These are phyloP conservation scores for Phacellophora camtschatica DNA, from an alignment of 30 jellyfish, hydroid and myxozoan genomes.

Conservation along the genomic window DNA sequence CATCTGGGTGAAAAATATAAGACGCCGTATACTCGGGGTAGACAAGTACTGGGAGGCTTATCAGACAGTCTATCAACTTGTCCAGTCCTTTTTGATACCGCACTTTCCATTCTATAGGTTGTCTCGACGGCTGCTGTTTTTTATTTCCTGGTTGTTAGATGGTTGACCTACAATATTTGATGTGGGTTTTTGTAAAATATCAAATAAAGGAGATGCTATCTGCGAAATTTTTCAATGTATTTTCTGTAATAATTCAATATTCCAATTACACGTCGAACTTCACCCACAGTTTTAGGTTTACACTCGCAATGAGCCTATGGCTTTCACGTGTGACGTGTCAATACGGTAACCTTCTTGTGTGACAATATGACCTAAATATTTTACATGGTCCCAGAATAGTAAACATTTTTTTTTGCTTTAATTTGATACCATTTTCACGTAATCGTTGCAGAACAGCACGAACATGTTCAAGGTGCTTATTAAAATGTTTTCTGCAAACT, in stretches of 20 bases:
- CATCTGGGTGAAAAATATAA: conserved; percentile 43
- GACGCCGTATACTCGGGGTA: conserved; percentile 28
- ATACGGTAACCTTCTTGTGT: conserved; percentile 2
- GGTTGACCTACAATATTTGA: no score
- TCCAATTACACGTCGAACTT: conserved; percentile 5
- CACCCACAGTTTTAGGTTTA: neutral
- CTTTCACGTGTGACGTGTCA: neutral
- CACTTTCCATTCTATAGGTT: conserved; percentile 12
- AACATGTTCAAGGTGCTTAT: neutral
- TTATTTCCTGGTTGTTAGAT: neutral
- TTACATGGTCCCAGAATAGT: neutral
- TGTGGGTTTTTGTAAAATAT: neutral
- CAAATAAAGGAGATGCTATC: conserved; percentile 4
- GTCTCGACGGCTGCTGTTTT: neutral
- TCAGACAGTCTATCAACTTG: conserved; percentile 1
- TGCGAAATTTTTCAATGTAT: neutral
- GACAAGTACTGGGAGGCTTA: conserved; percentile 28
- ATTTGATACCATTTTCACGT: neutral
- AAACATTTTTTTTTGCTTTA: neutral
- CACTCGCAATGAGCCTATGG: neutral
- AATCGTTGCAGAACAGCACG: neutral
- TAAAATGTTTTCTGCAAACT: neutral
- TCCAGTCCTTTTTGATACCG: neutral
- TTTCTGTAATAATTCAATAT: neutral
- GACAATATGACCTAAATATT: conserved; percentile 10